Evolutionary conservation across 2,888 invertebrate genomes (phyloP), one percentile per base, ranked within the genome.

Genomic region (Thalpophila matura): DNA sequence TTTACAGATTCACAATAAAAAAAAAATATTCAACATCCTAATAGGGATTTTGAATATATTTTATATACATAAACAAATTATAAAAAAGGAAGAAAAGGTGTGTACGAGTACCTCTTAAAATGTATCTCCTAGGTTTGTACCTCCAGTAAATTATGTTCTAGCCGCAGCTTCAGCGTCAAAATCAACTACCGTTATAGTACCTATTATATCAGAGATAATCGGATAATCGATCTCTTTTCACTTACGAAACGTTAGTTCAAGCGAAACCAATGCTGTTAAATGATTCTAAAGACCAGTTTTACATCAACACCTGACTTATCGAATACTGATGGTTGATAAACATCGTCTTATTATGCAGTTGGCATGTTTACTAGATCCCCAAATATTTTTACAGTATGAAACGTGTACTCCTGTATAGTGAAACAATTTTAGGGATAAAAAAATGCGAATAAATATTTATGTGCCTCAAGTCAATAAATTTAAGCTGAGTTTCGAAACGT

Each of bases 361-460:
- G 67, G 54, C 67, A 71, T 73, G 73, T 71, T 72, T 73, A 73
- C 54, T 49, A 42, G 55, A 61, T 43, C 16, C 37, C 47, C 31
- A 73, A 67, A 64, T 55, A 69, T 54, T 42, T 61, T 69, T 59
- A 77, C 62, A 53, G 56, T 63, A 66, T 14, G 45, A 55, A 69
- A 16, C 62, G 64, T 55, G 55, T 67, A 69, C 43, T 63, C 49
- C 51, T 56, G 69, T 56, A 54, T 37, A 54, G 18, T 27, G 42
- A 75, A 64, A 40, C 56, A 65, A 63, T 70, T 79, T 76, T 72
- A 73, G 72, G 69, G 55, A 77, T 57, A 86, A 89, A 90, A 64
- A 90, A 87, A 85, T 80, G 69, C 65, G 71, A 81, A 84, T 91
- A 86, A 88, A 91, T 91, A 89, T 91, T 84, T 85, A 91, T 88